Percentiles rank a stretch among this genome's conserved stretches.
These are phyloP conservation scores for Scatophagus argus DNA, from an alignment of 2,113 vertebrate genomes.

Conservation along the genomic window DNA sequence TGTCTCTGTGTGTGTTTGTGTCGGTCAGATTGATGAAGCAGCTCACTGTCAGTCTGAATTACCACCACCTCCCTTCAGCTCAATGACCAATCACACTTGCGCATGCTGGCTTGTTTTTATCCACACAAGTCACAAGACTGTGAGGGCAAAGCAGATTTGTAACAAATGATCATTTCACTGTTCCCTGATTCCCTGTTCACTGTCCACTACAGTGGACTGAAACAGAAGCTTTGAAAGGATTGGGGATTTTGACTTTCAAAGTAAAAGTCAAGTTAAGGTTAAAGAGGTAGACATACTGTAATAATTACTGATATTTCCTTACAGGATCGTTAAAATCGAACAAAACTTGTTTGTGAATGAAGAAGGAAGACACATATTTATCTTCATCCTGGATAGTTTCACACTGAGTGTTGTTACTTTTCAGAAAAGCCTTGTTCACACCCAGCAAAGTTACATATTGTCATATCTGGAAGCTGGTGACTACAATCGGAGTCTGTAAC, in stretches of 20 bases:
- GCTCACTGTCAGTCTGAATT: conserved; percentile 77
- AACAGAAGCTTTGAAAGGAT: background rate
- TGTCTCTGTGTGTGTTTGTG: conserved; percentile 12
- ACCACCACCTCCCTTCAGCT: conserved; percentile 69
- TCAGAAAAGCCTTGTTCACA: background rate
- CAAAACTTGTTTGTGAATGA: background rate
- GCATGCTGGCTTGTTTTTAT: conserved; percentile 38
- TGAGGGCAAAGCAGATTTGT: background rate
- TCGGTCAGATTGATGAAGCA: conserved; percentile 46
- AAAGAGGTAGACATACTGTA: no score
- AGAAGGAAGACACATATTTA: background rate
- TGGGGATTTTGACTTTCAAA: background rate
- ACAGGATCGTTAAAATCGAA: background rate
- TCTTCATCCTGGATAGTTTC: background rate
- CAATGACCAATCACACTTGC: conserved; percentile 66
- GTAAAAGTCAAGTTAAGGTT: background rate
- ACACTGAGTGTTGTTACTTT: background rate
- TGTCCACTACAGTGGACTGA: background rate
- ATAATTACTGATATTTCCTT: background rate
- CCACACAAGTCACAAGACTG: background rate
- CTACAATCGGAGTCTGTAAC: background rate
- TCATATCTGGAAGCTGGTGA: background rate
- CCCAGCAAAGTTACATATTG: background rate
- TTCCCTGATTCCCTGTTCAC: no score
- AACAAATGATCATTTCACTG: background rate